These are phyloP conservation scores for Plutella xylostella DNA, from an alignment of 2,888 invertebrate genomes.

Conservation along the genomic window DNA sequence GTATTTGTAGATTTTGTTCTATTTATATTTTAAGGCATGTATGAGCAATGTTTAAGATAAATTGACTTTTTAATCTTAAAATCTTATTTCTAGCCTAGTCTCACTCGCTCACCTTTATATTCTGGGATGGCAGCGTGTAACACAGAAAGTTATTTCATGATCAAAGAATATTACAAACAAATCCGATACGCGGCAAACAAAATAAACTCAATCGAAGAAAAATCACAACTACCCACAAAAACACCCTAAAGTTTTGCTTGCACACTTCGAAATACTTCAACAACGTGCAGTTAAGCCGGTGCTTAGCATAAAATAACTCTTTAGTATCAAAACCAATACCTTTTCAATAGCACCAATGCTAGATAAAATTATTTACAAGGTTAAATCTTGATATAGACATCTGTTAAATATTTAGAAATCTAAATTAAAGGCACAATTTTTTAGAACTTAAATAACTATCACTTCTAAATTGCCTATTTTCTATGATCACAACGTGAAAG, in stretches of 20 bases:
- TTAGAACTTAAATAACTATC: not conserved
- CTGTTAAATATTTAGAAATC: not conserved
- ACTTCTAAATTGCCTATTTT: not conserved
- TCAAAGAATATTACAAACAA: conserved; percentile 25
- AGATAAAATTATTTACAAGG: too few relatives aligned
- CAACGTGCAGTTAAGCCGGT: not conserved
- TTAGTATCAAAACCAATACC: not conserved
- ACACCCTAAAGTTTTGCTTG: too few relatives aligned
- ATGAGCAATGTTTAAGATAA: too few relatives aligned
- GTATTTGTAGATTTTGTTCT: too few relatives aligned
- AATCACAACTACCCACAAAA: too few relatives aligned
- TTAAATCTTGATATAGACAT: too few relatives aligned
- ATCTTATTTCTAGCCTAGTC: too few relatives aligned
- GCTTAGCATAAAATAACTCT: not conserved
- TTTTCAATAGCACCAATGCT: not conserved
- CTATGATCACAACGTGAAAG: not conserved
- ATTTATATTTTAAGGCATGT: too few relatives aligned
- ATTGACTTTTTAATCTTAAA: too few relatives aligned
- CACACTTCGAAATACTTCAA: too few relatives aligned
- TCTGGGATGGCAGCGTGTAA: conserved; percentile 67
- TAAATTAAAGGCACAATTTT: not conserved
- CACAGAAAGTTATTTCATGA: conserved; percentile 57
- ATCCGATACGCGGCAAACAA: not conserved
- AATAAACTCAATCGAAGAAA: not conserved
- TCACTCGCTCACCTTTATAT: conserved; percentile 69